Conservation (phyloP, 2,797 vertebrate genomes). For the Lemur catta region DNA sequence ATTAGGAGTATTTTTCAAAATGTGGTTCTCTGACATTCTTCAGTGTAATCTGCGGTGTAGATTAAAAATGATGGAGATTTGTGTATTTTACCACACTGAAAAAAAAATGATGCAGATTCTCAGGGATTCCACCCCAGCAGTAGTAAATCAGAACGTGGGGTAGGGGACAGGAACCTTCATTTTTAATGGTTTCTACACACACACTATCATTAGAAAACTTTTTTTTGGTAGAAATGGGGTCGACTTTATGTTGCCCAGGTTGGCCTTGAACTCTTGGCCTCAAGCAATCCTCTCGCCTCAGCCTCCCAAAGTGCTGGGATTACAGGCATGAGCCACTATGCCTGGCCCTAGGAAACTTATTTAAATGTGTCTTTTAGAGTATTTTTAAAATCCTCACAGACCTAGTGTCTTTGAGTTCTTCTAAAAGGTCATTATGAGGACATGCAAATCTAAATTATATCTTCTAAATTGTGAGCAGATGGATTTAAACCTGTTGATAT, state of each 20-base stretch:
- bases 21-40: neutral
- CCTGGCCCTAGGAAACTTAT: neutral
- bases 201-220: neutral
- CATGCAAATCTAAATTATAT: neutral
- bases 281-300: too few species aligned
- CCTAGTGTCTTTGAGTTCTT: neutral
- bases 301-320: too few species aligned
- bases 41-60: neutral
- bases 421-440: neutral
- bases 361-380: neutral
- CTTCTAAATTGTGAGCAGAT: neutral
- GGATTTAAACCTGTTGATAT: neutral
- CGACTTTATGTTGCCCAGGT: too few species aligned
- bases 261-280: too few species aligned
- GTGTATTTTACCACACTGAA: neutral
- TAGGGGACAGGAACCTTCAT: neutral
- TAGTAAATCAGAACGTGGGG: neutral
- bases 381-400: neutral
- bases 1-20: neutral
- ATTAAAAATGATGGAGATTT: neutral
- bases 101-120: neutral
- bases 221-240: too few species aligned
- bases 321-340: too few species aligned
- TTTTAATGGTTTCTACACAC: neutral
- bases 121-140: neutral